These are phyloP conservation scores for Halocaridina rubra DNA, from an alignment of 2,888 invertebrate genomes.

Conservation along the genomic window DNA sequence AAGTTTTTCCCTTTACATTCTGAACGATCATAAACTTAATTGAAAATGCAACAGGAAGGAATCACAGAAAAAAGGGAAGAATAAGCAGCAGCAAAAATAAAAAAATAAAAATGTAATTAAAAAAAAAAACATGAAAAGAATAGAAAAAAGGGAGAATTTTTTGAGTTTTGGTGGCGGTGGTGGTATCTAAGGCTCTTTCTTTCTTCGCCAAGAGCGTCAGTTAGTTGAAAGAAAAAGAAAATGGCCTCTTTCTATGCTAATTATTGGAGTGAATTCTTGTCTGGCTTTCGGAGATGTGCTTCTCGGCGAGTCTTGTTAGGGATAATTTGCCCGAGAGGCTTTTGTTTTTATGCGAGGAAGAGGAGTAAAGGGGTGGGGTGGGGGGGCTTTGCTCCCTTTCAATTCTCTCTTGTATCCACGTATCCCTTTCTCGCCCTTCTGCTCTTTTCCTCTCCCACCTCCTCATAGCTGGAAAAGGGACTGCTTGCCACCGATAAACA, in stretches of 20 bases:
- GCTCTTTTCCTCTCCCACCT: neutral
- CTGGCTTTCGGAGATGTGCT: conserved; percentile 32
- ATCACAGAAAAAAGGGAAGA: too few species aligned
- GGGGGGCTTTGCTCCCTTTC: neutral
- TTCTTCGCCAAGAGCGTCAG: conserved; percentile 29
- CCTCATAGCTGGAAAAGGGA: neutral
- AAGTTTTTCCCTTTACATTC: too few species aligned
- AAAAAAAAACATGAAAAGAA: neutral
- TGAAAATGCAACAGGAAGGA: too few species aligned
- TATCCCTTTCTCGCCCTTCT: neutral
- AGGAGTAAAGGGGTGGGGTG: neutral
- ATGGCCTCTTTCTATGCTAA: conserved; percentile 54
- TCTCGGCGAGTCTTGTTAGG: conserved; percentile 10
- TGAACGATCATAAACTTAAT: too few species aligned
- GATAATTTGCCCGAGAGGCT: conserved; percentile 21
- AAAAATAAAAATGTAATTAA: neutral
- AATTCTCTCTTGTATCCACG: neutral
- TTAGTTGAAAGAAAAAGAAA: conserved; percentile 43
- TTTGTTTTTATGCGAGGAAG: conserved; percentile 30
- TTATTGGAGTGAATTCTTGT: conserved; percentile 49
- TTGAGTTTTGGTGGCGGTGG: neutral
- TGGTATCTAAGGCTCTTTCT: neutral
- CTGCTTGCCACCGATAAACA: neutral
- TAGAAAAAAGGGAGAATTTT: neutral
- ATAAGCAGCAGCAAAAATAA: too few species aligned